phyloP scores from a whole-genome alignment of 2,888 invertebrate species.

The Cantharis rufa region DNA sequence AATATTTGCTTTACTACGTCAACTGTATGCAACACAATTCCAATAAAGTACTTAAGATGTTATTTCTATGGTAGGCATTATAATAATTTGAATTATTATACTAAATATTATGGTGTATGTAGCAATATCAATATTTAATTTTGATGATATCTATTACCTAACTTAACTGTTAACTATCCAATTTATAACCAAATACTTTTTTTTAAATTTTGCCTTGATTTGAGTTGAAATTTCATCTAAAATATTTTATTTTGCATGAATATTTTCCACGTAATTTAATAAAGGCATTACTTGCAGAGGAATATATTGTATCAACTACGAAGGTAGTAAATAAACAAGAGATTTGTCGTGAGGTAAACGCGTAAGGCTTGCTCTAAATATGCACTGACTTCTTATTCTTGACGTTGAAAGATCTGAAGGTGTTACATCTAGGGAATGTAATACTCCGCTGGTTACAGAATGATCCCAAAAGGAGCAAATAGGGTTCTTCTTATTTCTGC shows the following conservation, averaged over 20 bases:
- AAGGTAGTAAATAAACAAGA: not conserved
- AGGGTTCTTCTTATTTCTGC: not conserved
- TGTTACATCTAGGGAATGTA: not conserved
- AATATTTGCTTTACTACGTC: slow-evolving; percentile 20
- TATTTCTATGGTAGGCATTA: not conserved
- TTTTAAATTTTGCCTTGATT: no score
- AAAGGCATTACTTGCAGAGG: not conserved
- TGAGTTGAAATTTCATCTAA: no score
- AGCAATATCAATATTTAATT: no score
- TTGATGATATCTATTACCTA: no score
- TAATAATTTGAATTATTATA: slow-evolving; percentile 7
- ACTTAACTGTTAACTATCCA: no score
- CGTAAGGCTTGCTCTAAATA: not conserved
- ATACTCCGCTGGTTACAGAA: not conserved
- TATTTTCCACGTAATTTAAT: not conserved
- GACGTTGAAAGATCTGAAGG: not conserved
- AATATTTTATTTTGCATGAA: not conserved
- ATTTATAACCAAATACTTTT: no score
- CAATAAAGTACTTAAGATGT: slow-evolving; percentile 2
- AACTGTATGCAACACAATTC: not conserved
- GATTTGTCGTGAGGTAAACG: not conserved
- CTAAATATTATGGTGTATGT: not conserved
- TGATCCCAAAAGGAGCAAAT: not conserved
- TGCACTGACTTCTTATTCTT: not conserved
- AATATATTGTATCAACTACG: not conserved